A percentile compares a stretch with the other conserved stretches of the same genome.
Evolutionary conservation across 2,888 invertebrate species (phyloP).

Genomic region (Xylota segnis): DNA sequence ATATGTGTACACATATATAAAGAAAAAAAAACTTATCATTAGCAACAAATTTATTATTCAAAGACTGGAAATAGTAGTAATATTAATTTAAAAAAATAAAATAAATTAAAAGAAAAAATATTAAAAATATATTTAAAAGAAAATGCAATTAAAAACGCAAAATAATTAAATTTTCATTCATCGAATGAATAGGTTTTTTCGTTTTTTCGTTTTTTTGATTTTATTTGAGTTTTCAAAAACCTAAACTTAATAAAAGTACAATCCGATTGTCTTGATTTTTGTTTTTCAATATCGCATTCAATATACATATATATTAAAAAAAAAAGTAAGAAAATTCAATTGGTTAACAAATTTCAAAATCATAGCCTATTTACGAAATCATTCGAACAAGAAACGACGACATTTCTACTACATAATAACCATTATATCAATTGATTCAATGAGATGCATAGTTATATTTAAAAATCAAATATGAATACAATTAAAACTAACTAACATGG

Average conservation of each 20-base stretch:
- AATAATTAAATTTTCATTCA: slow-evolving; percentile 54
- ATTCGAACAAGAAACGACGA: slow-evolving; percentile 55
- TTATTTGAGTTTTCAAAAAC: slow-evolving; percentile 39
- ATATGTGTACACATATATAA: slow-evolving; percentile 50
- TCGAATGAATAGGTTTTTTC: slow-evolving; percentile 50
- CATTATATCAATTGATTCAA: slow-evolving; percentile 50
- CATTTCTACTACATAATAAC: slow-evolving; percentile 60
- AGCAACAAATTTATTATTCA: slow-evolving; percentile 77
- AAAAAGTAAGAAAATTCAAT: slow-evolving; percentile 34
- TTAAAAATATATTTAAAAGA: slow-evolving; percentile 59
- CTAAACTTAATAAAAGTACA: slow-evolving; percentile 21
- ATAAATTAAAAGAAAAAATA: slow-evolving; percentile 60
- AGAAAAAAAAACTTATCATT: slow-evolving; percentile 70
- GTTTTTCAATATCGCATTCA: slow-evolving; percentile 19
- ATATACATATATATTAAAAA: not conserved
- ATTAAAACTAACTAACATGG: slow-evolving; percentile 64
- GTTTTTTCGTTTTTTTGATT: no score
- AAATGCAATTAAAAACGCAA: slow-evolving; percentile 51
- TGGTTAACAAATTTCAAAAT: slow-evolving; percentile 54
- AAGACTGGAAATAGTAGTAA: slow-evolving; percentile 77
- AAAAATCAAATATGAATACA: slow-evolving; percentile 51
- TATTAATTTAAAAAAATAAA: slow-evolving; percentile 71
- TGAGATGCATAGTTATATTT: slow-evolving; percentile 47
- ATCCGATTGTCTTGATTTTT: slow-evolving; percentile 26
- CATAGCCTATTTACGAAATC: slow-evolving; percentile 50